Base-by-base conservation (phyloP, 2,888 invertebrate genomes). In the Caenorhabditis afra region DNA sequence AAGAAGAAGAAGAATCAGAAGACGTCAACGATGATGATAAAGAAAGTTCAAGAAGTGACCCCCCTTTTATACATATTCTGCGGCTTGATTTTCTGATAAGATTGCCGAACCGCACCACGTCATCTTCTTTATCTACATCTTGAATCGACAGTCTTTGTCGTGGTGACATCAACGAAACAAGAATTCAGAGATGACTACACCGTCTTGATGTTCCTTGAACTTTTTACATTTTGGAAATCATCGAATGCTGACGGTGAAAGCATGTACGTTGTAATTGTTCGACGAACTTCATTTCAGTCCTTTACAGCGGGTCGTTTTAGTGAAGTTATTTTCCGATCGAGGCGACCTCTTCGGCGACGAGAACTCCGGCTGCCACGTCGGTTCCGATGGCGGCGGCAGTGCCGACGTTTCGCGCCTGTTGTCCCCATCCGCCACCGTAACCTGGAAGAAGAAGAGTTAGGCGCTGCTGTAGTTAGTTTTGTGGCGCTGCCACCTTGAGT, bases 351-450 rank as follows among this genome's bases (percentile, higher is more conserved):
- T 55, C 55, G 3, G 55, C 55, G 4, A 55, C 55, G 1, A 55
- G 37, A 1, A 55, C 55, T 55, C 55, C 55, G 3, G 55, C 39
- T 1, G 55, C 55, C 18, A 55, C 55, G 11, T 55, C 55, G 3
- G 55, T 37, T 1, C 55, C 55, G 37, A 55, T 55, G 1, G 12
- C 39, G 10, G 55, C 55, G 11, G 55, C 55, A 37, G 55, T 55
- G 16, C 55, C 37, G 18, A 55, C 18, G 18, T 55, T 55, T 5
- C 37, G 16, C 1, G 55, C 55, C 18, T 55, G 55, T 55, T 55
- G 55, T 14, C 55, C 55, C 55, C 55, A 55, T 37, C 55, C 55
- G 14, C 52, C 52, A 29, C n/a, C n/a, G 52, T 52, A 52, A 11
- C 55, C 55, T 37, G 29, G n/a, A 52, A 52, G n/a, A 3, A 29